Evolutionary conservation across 2,113 vertebrate genomes (phyloP), one percentile per base, ranked within the genome.

Genomic region (Aramus guarauna): DNA sequence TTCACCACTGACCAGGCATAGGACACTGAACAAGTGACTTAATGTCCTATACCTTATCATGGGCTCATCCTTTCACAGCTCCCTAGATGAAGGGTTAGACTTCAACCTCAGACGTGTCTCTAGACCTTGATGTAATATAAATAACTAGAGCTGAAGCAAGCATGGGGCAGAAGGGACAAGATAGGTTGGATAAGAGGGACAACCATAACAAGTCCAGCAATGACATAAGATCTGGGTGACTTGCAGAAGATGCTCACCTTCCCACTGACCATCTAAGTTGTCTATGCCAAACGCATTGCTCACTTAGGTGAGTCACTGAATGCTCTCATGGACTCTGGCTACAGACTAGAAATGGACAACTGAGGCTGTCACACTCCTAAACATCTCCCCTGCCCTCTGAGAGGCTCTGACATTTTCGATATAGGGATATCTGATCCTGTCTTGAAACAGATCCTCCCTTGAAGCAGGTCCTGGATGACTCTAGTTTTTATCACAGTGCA

Each of bases 221-320:
- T 23, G 63, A 63, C 17, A 9, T 30, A n/a, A 67, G 34, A 41
- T n/a, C 11, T 77, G 23, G 3, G 13, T 21, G 48, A 18, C 37
- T 59, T 63, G 32, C 14, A 78, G 55, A 74, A 86, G 29, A 32
- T 8, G 22, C 9, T 41, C 7, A 11, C 8, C 29, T 67, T 93
- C 30, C 21, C 34, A 63, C 8, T n/a, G 23, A 43, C 15, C 30
- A 5, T 26, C 47, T 32, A 50, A 41, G 29, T 8, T 47, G 32
- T 34, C 29, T 45, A 4, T 37, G 45, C 15, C 21, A 60, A 84
- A 55, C 22, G 9, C 6, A 41, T 15, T 66, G 13, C 26, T 56
- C 2, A 0, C 8, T 47, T n/a, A 41, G 5, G 5, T 41, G 8
- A 36, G 11, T 16, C 48, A 60, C 4, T 68, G 34, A 56, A 14